Percentiles rank a stretch among this genome's conserved stretches.
phyloP scores from a whole-genome alignment of 2,113 vertebrate genomes.

The Calidris pygmaea region DNA sequence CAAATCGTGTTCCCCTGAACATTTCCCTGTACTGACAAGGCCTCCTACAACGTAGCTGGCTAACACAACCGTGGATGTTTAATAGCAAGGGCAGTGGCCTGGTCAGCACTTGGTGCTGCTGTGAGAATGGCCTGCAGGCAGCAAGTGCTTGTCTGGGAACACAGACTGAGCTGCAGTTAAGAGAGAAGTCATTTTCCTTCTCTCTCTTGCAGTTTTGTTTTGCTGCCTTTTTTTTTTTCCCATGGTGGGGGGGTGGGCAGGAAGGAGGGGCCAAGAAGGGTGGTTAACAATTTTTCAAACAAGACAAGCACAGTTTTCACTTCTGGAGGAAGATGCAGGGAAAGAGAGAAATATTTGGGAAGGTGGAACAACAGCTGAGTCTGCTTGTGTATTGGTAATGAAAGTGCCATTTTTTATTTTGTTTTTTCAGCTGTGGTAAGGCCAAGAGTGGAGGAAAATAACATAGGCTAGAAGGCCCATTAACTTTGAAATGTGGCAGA shows the following conservation, averaged over 20 bases:
- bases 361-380: background rate
- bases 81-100: too few species aligned
- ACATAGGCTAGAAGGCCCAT: background rate
- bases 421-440: background rate
- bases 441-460: background rate
- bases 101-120: background rate
- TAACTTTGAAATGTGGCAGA: background rate
- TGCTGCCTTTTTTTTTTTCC: too few species aligned
- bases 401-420: background rate
- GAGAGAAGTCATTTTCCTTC: background rate
- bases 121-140: background rate
- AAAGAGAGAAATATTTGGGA: background rate
- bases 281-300: background rate
- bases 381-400: background rate
- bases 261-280: background rate
- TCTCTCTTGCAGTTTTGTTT: background rate
- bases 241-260: accelerated
- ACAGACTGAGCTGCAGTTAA: background rate
- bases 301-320: background rate
- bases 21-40: background rate
- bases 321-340: background rate
- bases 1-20: background rate
- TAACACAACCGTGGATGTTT: background rate
- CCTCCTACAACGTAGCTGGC: background rate
- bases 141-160: background rate